Evolutionary conservation across 2,113 vertebrate species (phyloP).

Genomic region (Plestiodon gilberti): DNA sequence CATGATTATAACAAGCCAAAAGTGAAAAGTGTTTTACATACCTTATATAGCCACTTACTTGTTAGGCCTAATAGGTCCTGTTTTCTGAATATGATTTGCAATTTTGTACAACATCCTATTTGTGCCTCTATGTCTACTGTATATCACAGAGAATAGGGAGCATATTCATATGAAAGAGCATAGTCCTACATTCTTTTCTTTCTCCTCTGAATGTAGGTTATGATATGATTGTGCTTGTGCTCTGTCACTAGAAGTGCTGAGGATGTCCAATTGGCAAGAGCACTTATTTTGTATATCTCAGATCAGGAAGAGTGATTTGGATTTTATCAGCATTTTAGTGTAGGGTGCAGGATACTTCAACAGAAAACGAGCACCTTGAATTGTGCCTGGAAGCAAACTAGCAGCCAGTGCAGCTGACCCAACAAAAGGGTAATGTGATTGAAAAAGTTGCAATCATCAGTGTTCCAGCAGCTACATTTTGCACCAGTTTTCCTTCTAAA

Average conservation of each 20-base stretch:
- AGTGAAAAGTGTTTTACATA: conserved; percentile 39
- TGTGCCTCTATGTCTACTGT: conserved; percentile 74
- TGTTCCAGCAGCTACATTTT: no score
- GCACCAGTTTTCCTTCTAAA: no score
- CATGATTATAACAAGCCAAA: neutral
- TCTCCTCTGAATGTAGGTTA: conserved; percentile 77
- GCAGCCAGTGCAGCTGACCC: no score
- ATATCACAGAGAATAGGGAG: conserved; percentile 27
- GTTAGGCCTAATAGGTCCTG: conserved; percentile 25
- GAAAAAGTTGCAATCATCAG: no score
- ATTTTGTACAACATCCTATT: conserved; percentile 76
- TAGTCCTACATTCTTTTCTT: conserved; percentile 72
- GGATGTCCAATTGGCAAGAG: conserved; percentile 80
- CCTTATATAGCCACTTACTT: conserved; percentile 29
- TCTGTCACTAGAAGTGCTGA: conserved; percentile 82
- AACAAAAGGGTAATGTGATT: no score
- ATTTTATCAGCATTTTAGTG: conserved; percentile 64
- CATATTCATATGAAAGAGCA: conserved; percentile 44
- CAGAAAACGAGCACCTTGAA: no score
- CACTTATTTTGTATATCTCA: conserved; percentile 74
- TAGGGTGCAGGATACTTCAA: conserved; percentile 75
- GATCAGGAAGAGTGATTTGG: conserved; percentile 75
- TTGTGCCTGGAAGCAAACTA: no score
- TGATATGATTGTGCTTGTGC: conserved; percentile 66
- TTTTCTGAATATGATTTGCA: conserved; percentile 56